Base-by-base conservation (phyloP, 1,140 invertebrate species). In the Galleria mellonella region DNA sequence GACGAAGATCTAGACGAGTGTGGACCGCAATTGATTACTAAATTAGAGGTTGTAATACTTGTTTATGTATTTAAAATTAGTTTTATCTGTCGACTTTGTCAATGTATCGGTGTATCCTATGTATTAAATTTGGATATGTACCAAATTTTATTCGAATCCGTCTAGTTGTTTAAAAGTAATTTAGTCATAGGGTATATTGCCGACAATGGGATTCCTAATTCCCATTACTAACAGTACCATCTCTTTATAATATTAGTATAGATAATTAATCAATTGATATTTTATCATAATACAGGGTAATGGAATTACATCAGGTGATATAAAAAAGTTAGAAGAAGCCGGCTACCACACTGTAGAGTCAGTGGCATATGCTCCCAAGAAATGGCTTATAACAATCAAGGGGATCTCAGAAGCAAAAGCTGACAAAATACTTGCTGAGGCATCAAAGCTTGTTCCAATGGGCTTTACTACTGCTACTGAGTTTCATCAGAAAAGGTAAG, bases 391-490 rank as follows among this genome's bases (percentile, higher is more conserved):
- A 7, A 78, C 90, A 5, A 96, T 99, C 11, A 99, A 99, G 88
- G 98, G 98, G 1, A 97, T 99, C 38, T 98, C 96, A 47, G 98
- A 99, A 77, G 93, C 93, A 8, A 99, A 99, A 86, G 98, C 96
- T 14, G 98, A 99, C 56, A 99, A 99, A 89, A 93, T 99, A 50
- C 64, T 98, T 42, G 90, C 89, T 35, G 97, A 98, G 88, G 97
- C 97, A 4, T 89, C 90, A 0, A 99, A 99, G 87, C 70, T 98
- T 10, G 96, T 99, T 2, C 96, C 96, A 0, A 97, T 99, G 93
- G 98, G 98, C 0, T 99, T 99, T 71, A 98, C 97, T 23, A 98
- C 97, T 13, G 98, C 98, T 0, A 96, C 96, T 31, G 96, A 97
- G 72, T 96, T 98, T 74, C 96, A 98, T 82, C 92, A 96, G 63